Base-by-base conservation (phyloP, 2,888 invertebrate species). In the Cartodere bifasciata region DNA sequence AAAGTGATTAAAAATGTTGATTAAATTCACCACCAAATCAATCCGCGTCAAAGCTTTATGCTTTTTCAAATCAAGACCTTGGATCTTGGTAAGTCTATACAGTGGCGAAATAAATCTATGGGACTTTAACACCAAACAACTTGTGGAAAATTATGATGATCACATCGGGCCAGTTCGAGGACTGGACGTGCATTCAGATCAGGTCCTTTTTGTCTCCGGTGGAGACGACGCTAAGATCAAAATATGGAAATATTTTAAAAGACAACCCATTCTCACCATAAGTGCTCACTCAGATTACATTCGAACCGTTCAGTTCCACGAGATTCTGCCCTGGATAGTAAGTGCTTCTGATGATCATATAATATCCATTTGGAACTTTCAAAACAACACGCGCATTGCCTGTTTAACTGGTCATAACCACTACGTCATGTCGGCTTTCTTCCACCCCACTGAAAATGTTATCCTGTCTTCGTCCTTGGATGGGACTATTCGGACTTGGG, bases 341-440 rank as follows among this genome's bases (percentile, higher is more conserved):
- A 90, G 90, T 60, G 84, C 91, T 4, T 92, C 91, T 1, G 94
- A 94, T 65, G 94, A 94, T 64, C 57, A 67, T 64, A 95, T 94
- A 0, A 91, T 95, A 42, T 74, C 94, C 37, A 88, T 94, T 48
- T 95, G 94, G 94, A 94, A 94, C 57, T 94, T 94, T 94, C 94
- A 95, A 56, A 90, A 90, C 11, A 72, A 94, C 12, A 85, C 82
- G 37, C 91, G 88, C 52, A 86, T 90, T 48, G 83, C 82, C 44
- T 84, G 85, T 1, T 63, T 86, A 2, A 85, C 86, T 0, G 94
- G 94, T 0, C 94, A 94, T 65, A 94, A 92, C 60, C 94, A 94
- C 58, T 94, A 95, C 56, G 94, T 94, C 0, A 94, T 95, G 94
- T 91, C 91, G 52, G 94, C 92, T 1, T 84, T 85, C 56, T 94